Conservation (phyloP, 1,140 invertebrate species). For the Monochamus saltuarius region DNA sequence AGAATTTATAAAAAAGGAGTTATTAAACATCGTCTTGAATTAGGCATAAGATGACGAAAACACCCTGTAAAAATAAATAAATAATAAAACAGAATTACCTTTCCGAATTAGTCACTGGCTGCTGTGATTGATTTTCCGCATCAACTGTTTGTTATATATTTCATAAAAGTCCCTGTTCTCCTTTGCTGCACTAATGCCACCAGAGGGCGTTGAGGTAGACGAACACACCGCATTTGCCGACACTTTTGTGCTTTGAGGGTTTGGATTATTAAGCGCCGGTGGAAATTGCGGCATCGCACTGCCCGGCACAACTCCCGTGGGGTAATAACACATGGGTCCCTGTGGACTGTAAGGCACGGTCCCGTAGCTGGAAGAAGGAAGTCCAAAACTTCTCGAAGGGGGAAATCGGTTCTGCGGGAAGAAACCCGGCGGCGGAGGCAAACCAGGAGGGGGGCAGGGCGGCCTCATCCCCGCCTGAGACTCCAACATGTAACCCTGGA, state of each 20-base stretch:
- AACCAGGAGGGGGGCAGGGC: neutral
- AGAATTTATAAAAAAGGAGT: too few relatives aligned
- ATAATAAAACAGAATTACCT: too few relatives aligned
- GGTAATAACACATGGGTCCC: neutral
- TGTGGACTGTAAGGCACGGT: neutral
- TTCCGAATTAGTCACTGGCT: too few relatives aligned
- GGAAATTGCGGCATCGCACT: too few relatives aligned
- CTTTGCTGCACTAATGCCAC: neutral
- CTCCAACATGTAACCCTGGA: neutral
- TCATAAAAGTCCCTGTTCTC: conserved; percentile 10
- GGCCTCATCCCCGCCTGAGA: neutral
- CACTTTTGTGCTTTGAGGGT: neutral
- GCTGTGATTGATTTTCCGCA: neutral
- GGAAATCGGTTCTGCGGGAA: neutral
- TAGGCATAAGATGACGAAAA: too few relatives aligned
- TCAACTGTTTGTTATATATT: conserved; percentile 2
- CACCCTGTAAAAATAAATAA: too few relatives aligned
- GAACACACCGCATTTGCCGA: neutral
- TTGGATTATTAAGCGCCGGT: neutral
- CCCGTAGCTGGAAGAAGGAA: neutral
- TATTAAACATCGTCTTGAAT: too few relatives aligned
- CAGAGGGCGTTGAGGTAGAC: neutral
- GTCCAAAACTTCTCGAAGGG: neutral
- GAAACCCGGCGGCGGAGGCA: conserved; percentile 12
- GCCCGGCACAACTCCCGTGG: neutral